Evolutionary conservation across 2,113 vertebrate species (phyloP).

Genomic region (Phainopepla nitens): DNA sequence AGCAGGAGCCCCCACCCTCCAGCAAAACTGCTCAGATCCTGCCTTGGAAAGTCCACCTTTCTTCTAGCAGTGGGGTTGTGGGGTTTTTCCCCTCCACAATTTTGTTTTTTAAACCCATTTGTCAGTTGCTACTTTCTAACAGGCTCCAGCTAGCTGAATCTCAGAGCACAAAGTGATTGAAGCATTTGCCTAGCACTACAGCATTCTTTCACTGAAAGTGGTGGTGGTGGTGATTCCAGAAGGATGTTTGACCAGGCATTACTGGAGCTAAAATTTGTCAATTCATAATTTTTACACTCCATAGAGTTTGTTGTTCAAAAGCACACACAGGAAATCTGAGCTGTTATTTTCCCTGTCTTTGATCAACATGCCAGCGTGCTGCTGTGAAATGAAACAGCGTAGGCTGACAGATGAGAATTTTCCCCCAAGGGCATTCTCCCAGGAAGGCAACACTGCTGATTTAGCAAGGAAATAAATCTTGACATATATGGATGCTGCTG

Average conservation of each 20-base stretch:
- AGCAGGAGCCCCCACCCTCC: not conserved
- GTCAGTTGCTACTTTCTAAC: not conserved
- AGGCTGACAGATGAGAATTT: not conserved
- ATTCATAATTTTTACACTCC: not conserved
- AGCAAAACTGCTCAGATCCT: not conserved
- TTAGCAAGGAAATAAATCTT: slow-evolving; percentile 17
- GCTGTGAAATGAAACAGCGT: not conserved
- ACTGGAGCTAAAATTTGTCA: not conserved
- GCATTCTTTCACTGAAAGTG: not conserved
- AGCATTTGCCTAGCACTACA: not conserved
- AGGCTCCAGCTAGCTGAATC: not conserved
- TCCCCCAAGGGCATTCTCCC: not conserved
- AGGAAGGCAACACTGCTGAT: not conserved
- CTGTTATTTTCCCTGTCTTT: not conserved
- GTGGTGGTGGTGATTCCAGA: not conserved
- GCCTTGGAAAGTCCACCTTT: not conserved
- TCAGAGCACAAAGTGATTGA: rapidly evolving
- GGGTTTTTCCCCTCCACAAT: rapidly evolving
- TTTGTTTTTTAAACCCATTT: not conserved
- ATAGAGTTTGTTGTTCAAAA: not conserved
- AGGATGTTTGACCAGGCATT: not conserved
- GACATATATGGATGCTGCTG: not conserved
- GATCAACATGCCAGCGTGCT: not conserved
- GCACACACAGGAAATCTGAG: not conserved
- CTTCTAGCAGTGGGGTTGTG: rapidly evolving